phyloP scores from a whole-genome alignment of 64 coral and sea anemone genomes.

The Porites australiensis region DNA sequence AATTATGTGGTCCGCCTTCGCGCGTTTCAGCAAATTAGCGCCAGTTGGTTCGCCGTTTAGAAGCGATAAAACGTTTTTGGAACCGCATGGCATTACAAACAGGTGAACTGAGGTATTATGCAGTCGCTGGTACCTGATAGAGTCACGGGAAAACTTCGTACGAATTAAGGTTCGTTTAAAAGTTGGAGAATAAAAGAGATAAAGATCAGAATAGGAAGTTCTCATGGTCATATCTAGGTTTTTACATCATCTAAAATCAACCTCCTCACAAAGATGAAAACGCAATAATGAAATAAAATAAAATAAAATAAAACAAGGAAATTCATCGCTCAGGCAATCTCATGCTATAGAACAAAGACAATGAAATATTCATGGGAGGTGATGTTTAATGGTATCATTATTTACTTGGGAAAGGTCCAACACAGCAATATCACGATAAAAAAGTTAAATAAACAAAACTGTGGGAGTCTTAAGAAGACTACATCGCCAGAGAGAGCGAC shows the following conservation, averaged over 20 bases:
- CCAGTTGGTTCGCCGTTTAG: neutral
- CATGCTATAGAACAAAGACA: constrained; percentile 32
- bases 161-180: neutral
- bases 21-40: constrained; percentile 10
- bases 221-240: neutral
- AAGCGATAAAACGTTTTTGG: constrained; percentile 1
- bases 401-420: constrained; percentile 10
- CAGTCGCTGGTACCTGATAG: constrained; percentile 10
- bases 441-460: neutral
- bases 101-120: constrained; percentile 14
- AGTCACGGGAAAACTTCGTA: neutral
- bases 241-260: neutral
- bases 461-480: neutral
- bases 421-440: neutral
- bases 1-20: neutral
- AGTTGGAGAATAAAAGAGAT: neutral
- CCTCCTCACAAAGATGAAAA: neutral
- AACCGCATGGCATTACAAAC: constrained; percentile 55
- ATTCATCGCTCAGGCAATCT: constrained; percentile 30
- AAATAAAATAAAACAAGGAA: neutral
- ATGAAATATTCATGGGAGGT: constrained; percentile 43
- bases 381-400: constrained; percentile 50
- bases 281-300: neutral
- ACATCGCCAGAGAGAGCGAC: neutral
- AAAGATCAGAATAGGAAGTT: neutral